These are phyloP conservation scores for Campoplex capitator DNA, from an alignment of 2,888 invertebrate genomes.

Conservation along the genomic window DNA sequence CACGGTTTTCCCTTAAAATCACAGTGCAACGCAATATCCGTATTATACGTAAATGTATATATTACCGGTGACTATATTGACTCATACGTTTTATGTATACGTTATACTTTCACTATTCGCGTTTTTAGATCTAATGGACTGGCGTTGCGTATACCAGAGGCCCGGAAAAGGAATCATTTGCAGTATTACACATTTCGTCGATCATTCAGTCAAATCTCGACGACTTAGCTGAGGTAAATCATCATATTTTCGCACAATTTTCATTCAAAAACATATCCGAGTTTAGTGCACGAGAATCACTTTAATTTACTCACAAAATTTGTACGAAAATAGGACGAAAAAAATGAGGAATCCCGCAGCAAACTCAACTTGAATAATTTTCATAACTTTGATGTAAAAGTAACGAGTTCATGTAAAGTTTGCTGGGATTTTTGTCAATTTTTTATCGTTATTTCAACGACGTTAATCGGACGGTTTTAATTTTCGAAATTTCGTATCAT, in stretches of 20 bases:
- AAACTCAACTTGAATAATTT: too few species aligned
- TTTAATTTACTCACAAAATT: not conserved
- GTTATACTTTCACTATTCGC: slow-evolving; percentile 67
- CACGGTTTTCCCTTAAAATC: slow-evolving; percentile 46
- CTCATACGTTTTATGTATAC: slow-evolving; percentile 3
- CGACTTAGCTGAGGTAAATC: slow-evolving; percentile 43
- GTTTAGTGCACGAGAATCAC: not conserved
- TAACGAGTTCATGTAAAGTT: too few species aligned
- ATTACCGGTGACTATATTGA: slow-evolving; percentile 20
- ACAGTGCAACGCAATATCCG: slow-evolving; percentile 61
- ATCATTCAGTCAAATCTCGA: not conserved
- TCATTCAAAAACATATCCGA: not conserved
- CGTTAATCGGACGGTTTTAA: too few species aligned
- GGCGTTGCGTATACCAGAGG: slow-evolving; percentile 20
- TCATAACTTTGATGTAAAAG: too few species aligned
- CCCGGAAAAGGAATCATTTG: slow-evolving; percentile 50
- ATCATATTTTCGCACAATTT: not conserved
- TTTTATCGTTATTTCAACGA: too few species aligned
- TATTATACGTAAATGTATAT: slow-evolving; percentile 16
- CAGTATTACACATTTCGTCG: slow-evolving; percentile 19
- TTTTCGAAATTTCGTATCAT: too few species aligned
- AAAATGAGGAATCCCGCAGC: too few species aligned
- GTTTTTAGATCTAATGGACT: slow-evolving; percentile 49
- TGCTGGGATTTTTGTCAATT: too few species aligned
- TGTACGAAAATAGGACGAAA: too few species aligned